Evolutionary conservation across 1,140 invertebrate genomes (phyloP).

Genomic region (Procambarus virginalis): DNA sequence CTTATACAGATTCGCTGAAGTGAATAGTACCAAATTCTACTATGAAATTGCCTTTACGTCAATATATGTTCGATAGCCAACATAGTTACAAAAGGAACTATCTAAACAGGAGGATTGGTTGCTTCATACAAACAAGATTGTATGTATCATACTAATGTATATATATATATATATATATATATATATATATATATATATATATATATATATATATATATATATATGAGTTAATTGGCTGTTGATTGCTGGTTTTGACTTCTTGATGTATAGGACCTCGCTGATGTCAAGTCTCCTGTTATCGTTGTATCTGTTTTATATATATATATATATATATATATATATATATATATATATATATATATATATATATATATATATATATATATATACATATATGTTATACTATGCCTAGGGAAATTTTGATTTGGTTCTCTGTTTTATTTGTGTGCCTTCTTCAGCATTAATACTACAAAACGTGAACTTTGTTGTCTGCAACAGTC

Average conservation of each 20-base stretch:
- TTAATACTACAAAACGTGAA: too few species aligned
- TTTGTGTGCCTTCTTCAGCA: too few species aligned
- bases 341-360: conserved; percentile 5
- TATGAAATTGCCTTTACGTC: too few species aligned
- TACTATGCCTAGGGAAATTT: not conserved
- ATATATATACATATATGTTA: not conserved
- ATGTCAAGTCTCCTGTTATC: not conserved
- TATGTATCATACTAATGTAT: not conserved
- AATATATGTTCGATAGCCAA: too few species aligned
- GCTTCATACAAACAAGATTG: too few species aligned
- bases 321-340: not conserved
- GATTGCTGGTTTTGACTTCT: not conserved
- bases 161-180: not conserved
- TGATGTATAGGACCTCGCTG: not conserved
- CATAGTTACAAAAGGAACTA: too few species aligned
- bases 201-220: conserved; percentile 8
- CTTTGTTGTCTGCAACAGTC: too few species aligned
- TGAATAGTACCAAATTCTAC: too few species aligned
- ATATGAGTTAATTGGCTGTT: not conserved
- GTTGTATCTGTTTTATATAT: not conserved
- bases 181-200: conserved; percentile 9
- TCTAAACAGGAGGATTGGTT: too few species aligned
- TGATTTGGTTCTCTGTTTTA: too few species aligned
- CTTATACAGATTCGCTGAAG: too few species aligned
- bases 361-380: conserved; percentile 5